A percentile compares a stretch with the other conserved stretches of the same genome.
These are phyloP conservation scores for Centropyge bicolor DNA, from an alignment of 2,797 vertebrate species.

Conservation along the genomic window DNA sequence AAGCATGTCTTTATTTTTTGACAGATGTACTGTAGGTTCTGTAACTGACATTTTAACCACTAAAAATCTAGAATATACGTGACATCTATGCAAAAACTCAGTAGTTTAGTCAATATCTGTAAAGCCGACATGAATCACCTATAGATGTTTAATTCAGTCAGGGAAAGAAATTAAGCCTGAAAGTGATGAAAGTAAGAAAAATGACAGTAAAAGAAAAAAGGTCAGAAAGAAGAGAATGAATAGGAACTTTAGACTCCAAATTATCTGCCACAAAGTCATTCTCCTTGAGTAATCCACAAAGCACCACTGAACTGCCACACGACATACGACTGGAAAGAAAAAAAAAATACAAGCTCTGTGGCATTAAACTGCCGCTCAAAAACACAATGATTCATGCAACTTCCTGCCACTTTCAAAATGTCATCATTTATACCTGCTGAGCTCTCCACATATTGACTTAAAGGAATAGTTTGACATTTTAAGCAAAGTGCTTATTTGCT, in stretches of 20 bases:
- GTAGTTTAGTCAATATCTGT: not conserved
- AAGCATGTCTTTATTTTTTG: not conserved
- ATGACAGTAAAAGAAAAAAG: not conserved
- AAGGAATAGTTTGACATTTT: not conserved
- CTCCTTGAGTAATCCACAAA: slow-evolving; percentile 8
- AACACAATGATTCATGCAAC: not conserved
- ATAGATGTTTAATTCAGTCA: not conserved
- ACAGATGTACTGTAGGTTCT: not conserved
- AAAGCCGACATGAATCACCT: too few species aligned
- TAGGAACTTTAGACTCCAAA: slow-evolving; percentile 6
- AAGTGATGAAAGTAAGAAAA: not conserved
- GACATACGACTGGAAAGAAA: not conserved
- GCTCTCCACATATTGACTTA: not conserved
- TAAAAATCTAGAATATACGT: not conserved
- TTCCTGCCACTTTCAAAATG: slow-evolving; percentile 1
- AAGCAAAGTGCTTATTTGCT: not conserved
- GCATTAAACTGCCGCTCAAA: not conserved
- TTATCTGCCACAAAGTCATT: not conserved
- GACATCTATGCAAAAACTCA: not conserved
- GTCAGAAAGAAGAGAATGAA: not conserved
- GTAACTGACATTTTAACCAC: not conserved
- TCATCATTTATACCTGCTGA: not conserved
- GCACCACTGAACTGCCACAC: not conserved
- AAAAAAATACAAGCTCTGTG: not conserved
- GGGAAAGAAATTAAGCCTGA: not conserved